These are phyloP conservation scores for Macrobrachium nipponense DNA, from an alignment of 1,140 invertebrate genomes.

Conservation along the genomic window DNA sequence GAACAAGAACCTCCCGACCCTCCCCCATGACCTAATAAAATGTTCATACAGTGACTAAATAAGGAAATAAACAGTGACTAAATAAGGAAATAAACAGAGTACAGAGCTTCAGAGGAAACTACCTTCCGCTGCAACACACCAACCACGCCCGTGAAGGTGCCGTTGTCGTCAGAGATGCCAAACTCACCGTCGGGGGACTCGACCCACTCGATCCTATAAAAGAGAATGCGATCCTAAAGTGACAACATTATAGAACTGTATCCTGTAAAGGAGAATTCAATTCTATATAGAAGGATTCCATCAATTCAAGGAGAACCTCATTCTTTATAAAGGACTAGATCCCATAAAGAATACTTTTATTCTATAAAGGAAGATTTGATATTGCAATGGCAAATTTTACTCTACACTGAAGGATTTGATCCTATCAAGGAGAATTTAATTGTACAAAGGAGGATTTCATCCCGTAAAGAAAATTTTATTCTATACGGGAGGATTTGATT, in stretches of 20 bases:
- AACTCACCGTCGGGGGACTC: neutral
- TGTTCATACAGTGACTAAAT: neutral
- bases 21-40: too few relatives aligned
- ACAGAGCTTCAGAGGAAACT: neutral
- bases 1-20: too few relatives aligned
- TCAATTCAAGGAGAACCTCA: too few relatives aligned
- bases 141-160: constrained; percentile 6
- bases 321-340: too few relatives aligned
- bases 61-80: neutral
- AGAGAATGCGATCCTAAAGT: too few relatives aligned
- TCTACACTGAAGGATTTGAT: too few relatives aligned
- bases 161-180: neutral
- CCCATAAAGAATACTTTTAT: too few relatives aligned
- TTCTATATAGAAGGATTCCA: neutral
- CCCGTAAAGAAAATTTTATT: too few relatives aligned
- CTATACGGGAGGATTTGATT: neutral
- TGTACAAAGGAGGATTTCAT: too few relatives aligned
- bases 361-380: too few relatives aligned
- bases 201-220: constrained; percentile 15
- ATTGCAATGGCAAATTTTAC: too few relatives aligned
- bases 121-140: constrained; percentile 5
- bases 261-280: neutral
- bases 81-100: neutral
- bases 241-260: neutral
- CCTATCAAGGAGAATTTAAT: too few relatives aligned